Percentiles rank a stretch among this genome's conserved stretches.
Evolutionary conservation across 2,113 vertebrate genomes (phyloP).

Genomic region (Mus spicilegus): DNA sequence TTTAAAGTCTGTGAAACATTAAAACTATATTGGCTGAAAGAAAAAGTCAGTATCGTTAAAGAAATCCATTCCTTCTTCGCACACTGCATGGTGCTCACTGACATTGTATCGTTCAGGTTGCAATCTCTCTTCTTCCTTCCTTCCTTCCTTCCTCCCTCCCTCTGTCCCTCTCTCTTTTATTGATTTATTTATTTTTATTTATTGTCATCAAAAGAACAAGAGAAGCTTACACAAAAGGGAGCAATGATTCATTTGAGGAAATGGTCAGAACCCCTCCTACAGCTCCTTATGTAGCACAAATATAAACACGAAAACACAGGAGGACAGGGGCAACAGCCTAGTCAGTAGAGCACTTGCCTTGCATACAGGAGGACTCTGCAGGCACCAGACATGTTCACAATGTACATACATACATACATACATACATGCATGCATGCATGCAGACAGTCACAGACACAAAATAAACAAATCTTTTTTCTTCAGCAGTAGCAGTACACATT

Average conservation of each 20-base stretch:
- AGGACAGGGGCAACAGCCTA: too few relatives aligned
- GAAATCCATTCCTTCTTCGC: not conserved
- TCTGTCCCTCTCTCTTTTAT: not conserved
- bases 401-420: not conserved
- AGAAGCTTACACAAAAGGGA: not conserved
- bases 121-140: not conserved
- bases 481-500: not conserved
- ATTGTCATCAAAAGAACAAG: not conserved
- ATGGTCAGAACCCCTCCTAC: not conserved
- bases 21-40: not conserved
- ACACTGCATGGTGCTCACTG: not conserved
- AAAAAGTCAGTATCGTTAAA: conserved; percentile 36
- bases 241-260: not conserved
- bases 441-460: not conserved
- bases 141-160: not conserved
- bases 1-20: conserved; percentile 22
- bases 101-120: not conserved
- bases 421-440: not conserved
- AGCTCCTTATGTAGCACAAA: not conserved
- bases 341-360: not conserved
- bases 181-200: not conserved
- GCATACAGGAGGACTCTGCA: not conserved
- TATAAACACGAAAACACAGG: not conserved
- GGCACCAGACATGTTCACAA: not conserved
- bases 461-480: not conserved